A percentile compares a stretch with the other conserved stretches of the same genome.
These are phyloP conservation scores for Ochropleura leucogaster DNA, from an alignment of 2,888 invertebrate species.

Conservation along the genomic window DNA sequence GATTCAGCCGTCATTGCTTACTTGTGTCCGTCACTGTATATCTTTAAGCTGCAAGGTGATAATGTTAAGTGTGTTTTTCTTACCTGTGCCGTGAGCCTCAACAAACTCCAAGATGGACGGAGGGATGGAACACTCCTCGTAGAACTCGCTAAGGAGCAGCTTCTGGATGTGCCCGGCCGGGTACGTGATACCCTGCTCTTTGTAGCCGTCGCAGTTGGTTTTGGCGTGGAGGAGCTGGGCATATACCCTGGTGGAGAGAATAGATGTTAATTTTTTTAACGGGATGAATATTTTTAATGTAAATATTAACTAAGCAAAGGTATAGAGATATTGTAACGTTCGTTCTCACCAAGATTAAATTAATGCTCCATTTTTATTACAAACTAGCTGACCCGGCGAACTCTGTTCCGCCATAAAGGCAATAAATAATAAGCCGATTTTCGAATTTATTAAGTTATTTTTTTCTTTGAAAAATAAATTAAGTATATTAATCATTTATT, in stretches of 20 bases:
- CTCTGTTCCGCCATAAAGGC: too few species aligned
- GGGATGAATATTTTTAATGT: not conserved
- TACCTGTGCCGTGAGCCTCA: constrained; percentile 96
- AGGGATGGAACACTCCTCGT: constrained; percentile 92
- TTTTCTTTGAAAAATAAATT: too few species aligned
- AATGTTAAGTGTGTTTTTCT: not conserved
- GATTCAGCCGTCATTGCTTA: not conserved
- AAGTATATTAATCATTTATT: too few species aligned
- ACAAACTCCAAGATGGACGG: constrained; percentile 94
- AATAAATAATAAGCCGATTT: too few species aligned
- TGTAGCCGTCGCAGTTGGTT: constrained; percentile 95
- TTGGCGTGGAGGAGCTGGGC: constrained; percentile 94
- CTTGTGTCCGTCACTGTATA: not conserved
- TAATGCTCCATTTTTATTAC: not conserved
- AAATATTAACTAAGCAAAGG: not conserved
- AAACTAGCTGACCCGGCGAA: too few species aligned
- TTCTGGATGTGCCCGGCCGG: constrained; percentile 92
- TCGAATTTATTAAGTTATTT: too few species aligned
- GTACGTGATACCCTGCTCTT: constrained; percentile 93
- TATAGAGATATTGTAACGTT: not conserved
- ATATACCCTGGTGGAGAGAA: constrained; percentile 87
- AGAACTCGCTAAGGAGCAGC: constrained; percentile 91
- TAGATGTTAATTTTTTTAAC: not conserved
- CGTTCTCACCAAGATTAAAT: not conserved
- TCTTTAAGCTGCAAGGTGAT: not conserved